Percentiles rank a stretch among this genome's conserved stretches.
phyloP scores from a whole-genome alignment of 53 echinoderm and acorn worm species.

The Actinopyga echinites region DNA sequence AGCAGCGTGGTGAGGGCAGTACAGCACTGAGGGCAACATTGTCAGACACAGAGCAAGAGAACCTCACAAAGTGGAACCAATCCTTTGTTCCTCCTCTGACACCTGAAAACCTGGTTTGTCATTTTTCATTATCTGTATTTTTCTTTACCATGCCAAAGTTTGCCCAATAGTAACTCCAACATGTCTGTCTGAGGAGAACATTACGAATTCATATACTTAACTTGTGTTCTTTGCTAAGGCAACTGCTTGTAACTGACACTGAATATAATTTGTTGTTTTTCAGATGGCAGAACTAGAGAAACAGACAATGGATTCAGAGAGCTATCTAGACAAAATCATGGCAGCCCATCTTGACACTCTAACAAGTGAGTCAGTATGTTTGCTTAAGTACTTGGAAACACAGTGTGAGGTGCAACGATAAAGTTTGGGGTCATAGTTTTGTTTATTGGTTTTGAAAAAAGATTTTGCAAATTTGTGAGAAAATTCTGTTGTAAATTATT shows the following conservation, averaged over 20 bases:
- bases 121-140: neutral
- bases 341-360: conserved; percentile 71
- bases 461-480: too few relatives aligned
- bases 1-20: conserved; percentile 57
- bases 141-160: neutral
- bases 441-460: too few relatives aligned
- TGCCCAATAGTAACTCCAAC: neutral
- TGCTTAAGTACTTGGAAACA: too few relatives aligned
- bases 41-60: conserved; percentile 69
- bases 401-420: too few relatives aligned
- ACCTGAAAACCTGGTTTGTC: conserved; percentile 20
- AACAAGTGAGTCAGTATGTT: conserved; percentile 68
- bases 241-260: too few relatives aligned
- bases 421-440: too few relatives aligned
- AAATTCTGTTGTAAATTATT: too few relatives aligned
- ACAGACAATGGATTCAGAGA: conserved; percentile 74
- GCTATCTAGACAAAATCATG: conserved; percentile 73
- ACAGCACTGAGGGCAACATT: conserved; percentile 63
- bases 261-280: neutral
- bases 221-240: too few relatives aligned
- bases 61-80: conserved; percentile 87
- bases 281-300: conserved; percentile 59
- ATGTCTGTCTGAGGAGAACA: too few relatives aligned
- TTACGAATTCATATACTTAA: too few relatives aligned
- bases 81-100: neutral